Evolutionary conservation across 2,797 vertebrate species (phyloP).

Genomic region (Pipistrellus pipistrellus): DNA sequence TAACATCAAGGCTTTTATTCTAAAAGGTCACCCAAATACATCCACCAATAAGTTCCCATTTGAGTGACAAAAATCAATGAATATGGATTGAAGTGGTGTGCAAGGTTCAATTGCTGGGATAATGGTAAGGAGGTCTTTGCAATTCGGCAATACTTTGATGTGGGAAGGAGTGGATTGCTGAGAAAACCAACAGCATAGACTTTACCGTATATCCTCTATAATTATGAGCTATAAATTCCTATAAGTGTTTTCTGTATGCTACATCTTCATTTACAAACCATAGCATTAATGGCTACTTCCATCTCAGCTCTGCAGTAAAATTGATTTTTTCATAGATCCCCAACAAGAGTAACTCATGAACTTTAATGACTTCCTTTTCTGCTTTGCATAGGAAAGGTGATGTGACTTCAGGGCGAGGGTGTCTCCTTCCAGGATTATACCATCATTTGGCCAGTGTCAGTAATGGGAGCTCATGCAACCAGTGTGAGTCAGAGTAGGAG

Average conservation of each 20-base stretch:
- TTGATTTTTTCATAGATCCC: slow-evolving; percentile 57
- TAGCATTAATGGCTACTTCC: slow-evolving; percentile 11
- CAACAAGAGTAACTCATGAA: slow-evolving; percentile 40
- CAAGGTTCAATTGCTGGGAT: slow-evolving; percentile 39
- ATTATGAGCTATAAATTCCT: slow-evolving; percentile 56
- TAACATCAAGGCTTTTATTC: slow-evolving; percentile 64
- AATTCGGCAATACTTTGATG: slow-evolving; percentile 27
- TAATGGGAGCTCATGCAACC: neutral
- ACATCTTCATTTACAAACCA: slow-evolving; percentile 71
- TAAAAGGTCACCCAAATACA: slow-evolving; percentile 57
- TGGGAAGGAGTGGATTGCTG: slow-evolving; percentile 27
- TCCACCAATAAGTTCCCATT: slow-evolving; percentile 58
- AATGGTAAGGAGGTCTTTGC: neutral
- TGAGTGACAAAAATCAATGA: slow-evolving; percentile 68
- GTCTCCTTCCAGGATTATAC: neutral
- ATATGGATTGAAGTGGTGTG: slow-evolving; percentile 51
- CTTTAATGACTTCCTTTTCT: slow-evolving; percentile 37
- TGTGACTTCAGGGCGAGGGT: neutral
- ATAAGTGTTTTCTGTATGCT: slow-evolving; percentile 50
- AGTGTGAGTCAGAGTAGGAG: neutral
- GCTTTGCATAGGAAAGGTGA: slow-evolving; percentile 29
- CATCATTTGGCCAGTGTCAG: neutral
- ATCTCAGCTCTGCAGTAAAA: slow-evolving; percentile 52
- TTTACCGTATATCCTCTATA: neutral
- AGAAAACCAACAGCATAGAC: neutral